Evolutionary conservation across 2,113 vertebrate species (phyloP), one percentile per base, ranked within the genome.

Genomic region (Sminthopsis crassicaudata): DNA sequence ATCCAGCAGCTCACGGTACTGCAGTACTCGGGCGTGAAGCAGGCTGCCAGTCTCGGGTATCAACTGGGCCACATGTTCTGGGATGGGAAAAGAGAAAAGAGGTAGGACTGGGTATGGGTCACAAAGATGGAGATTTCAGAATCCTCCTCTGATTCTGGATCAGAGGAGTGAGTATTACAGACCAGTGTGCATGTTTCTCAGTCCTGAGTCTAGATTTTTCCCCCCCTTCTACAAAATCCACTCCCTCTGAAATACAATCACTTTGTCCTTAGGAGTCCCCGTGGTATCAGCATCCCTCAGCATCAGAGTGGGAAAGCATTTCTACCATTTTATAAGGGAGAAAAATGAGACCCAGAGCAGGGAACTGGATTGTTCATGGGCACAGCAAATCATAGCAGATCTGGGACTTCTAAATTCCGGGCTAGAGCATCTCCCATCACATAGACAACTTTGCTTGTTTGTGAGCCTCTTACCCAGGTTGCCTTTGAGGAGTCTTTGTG

Each of bases 1-100:
- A 51, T 99, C 99, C 98, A 99, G 98, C 48, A 99, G 99, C 97
- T 99, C 99, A 22, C 99, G 99, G 98, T 99, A 99, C 98, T 99
- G 99, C 98, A 99, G 98, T 97, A 99, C 99, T 8, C 99, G 99
- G 0, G 99, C 98, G 27, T 99, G 98, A 95, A 99, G 98, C 2
- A 98, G 98, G 91, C 99, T 99, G 84, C 99, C 99, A 0, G 97
- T 98, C 93, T 99, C 99, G 0, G 99, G 99, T 96, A 99, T 99
- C 98, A 99, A 98, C 98, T 99, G 99, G 10, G 99, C 98, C 97
- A 99, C 98, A 0, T 99, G 98, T 84, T 99, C 99, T 99, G 91
- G 0, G 1, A 60, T 91, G 36, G 67, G 60, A 16, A 84, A 42
- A 84, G 36, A 84, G 1, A 42, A 42, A 52, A 51, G 54, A 30